Conservation (phyloP, 2,888 invertebrate species). For the Allolobophora icterica region DNA sequence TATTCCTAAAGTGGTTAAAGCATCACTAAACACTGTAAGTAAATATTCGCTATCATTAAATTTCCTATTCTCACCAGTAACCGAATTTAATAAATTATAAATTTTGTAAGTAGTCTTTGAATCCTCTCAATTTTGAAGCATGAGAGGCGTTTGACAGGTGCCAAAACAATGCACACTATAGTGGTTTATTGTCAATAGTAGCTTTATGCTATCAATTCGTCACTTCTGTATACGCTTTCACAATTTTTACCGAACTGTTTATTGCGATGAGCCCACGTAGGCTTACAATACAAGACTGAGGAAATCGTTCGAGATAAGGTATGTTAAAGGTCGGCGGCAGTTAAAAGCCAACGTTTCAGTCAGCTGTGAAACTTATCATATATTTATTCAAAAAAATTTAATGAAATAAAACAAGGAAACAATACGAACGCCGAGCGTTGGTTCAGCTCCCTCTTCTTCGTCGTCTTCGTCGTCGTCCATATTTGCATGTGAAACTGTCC, state of each 20-base stretch:
- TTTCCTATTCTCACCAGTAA: no score
- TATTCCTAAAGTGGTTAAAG: conserved; percentile 72
- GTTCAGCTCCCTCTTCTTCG: neutral
- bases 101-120: neutral
- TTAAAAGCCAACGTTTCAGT: neutral
- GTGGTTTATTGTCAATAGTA: neutral
- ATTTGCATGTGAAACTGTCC: neutral
- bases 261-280: neutral
- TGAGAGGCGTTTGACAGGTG: neutral
- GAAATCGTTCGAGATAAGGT: no score
- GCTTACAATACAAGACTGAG: no score
- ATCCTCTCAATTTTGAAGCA: neutral
- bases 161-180: neutral
- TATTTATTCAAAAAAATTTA: neutral
- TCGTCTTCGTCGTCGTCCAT: conserved; percentile 14
- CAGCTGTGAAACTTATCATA: neutral
- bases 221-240: neutral
- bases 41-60: neutral
- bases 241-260: neutral
- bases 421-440: neutral
- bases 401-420: neutral
- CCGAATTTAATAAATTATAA: no score
- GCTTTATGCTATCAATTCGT: neutral
- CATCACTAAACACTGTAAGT: neutral
- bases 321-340: no score